These are phyloP conservation scores for Lithophane ornitopus DNA, from an alignment of 2,888 invertebrate species.

Conservation along the genomic window DNA sequence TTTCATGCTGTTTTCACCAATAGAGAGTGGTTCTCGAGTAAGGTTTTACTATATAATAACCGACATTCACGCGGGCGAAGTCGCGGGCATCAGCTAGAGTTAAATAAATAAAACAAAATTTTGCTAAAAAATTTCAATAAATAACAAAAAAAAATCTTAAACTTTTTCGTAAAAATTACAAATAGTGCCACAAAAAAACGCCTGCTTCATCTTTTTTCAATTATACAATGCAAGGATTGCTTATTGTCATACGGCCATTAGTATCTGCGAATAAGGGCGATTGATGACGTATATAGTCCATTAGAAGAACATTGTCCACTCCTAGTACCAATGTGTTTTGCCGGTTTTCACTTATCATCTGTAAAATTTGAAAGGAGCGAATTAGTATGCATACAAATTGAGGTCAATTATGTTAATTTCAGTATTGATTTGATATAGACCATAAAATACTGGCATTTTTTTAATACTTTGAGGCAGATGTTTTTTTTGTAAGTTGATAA, in stretches of 20 bases:
- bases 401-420: neutral
- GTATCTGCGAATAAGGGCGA: conserved; percentile 79
- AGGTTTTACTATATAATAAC: too few species aligned
- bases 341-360: conserved; percentile 86
- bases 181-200: conserved; percentile 10
- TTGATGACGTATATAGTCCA: conserved; percentile 77
- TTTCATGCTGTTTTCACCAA: too few species aligned
- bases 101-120: conserved; percentile 1
- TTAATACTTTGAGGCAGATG: conserved; percentile 1
- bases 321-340: conserved; percentile 80
- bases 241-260: conserved; percentile 81
- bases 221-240: conserved; percentile 77
- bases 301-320: conserved; percentile 81
- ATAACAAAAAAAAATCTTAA: neutral
- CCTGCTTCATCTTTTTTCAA: neutral
- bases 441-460: too few species aligned
- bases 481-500: conserved; percentile 29
- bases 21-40: too few species aligned
- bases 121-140: neutral
- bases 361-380: conserved; percentile 57
- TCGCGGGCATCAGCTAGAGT: too few species aligned
- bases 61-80: too few species aligned
- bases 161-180: neutral
- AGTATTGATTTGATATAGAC: neutral
- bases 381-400: neutral